phyloP scores from a whole-genome alignment of 1,140 invertebrate species.

The Probaryconus sp. region DNA sequence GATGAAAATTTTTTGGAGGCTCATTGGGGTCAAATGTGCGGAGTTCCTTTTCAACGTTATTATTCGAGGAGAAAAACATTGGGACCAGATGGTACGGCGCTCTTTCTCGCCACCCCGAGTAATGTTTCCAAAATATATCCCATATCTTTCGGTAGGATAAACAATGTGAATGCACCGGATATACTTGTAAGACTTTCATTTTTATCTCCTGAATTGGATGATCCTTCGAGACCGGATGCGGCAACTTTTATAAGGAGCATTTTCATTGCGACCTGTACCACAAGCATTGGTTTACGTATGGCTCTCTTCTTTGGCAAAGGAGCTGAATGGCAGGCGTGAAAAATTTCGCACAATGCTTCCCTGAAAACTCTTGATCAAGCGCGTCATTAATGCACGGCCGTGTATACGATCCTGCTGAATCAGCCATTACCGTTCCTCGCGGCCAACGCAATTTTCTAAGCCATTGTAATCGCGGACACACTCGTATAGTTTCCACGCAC shows the following conservation, averaged over 20 bases:
- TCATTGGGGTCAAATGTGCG: too few relatives aligned
- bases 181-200: conserved; percentile 63
- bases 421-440: conserved; percentile 61
- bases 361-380: conserved; percentile 70
- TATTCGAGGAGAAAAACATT: too few relatives aligned
- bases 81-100: conserved; percentile 44
- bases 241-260: conserved; percentile 44
- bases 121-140: conserved; percentile 10
- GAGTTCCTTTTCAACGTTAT: too few relatives aligned
- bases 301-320: conserved; percentile 46
- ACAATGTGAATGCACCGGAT: conserved; percentile 64
- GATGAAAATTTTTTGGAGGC: too few relatives aligned
- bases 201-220: conserved; percentile 46
- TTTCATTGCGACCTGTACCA: conserved; percentile 38
- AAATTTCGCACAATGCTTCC: conserved; percentile 71
- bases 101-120: conserved; percentile 13
- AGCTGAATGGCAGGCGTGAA: conserved; percentile 74
- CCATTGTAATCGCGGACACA: conserved; percentile 47
- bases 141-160: conserved; percentile 70
- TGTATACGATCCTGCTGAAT: conserved; percentile 63
- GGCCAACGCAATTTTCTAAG: conserved; percentile 61
- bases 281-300: conserved; percentile 40
- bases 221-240: conserved; percentile 53
- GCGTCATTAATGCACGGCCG: conserved; percentile 67
- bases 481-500: background rate